Base-by-base conservation (phyloP, 1,140 invertebrate species). In the Coptotermes formosanus region DNA sequence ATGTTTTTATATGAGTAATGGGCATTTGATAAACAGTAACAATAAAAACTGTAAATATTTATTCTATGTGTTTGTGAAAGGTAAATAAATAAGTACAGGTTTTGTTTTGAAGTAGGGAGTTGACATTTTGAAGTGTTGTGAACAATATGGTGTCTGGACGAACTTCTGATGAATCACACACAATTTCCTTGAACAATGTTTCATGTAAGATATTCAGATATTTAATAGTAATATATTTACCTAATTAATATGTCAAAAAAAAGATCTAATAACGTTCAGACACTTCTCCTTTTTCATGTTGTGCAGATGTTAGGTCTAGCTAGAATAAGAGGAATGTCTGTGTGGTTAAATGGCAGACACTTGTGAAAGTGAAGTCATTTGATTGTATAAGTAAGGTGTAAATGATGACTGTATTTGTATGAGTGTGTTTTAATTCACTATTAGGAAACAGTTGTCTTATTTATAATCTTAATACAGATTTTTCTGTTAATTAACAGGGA, bases 401-500 rank as follows among this genome's bases (percentile, higher is more conserved):
- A 19, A 75, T 75, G 25, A 75, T 75, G 25, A 75, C n/a, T n/a
- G 64, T 30, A 75, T n/a, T n/a, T 75, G 64, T 75, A 25, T 75
- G 64, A 75, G 1, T 21, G 25, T 75, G 64, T 75, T 75, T 64
- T 8, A 8, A 25, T 59, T 59, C 59, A 8, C 25, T 64, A 25
- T 23, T 64, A 64, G 8, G 1, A 19, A 23, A 23, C 59, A 48
- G 16, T 1, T 64, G 9, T 64, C 59, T 64, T 75, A 75, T 75
- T 75, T 75, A 75, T 75, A 75, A 9, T 30, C 64, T 75, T 55
- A 75, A 75, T 75, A 30, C 16, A 75, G 64, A 25, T 75, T 75
- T 75, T 75, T 75, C 64, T 75, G 64, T 75, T 75, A 75, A 75
- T 75, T 30, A 75, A 75, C 64, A 75, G 64, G 64, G 30, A 75